These are phyloP conservation scores for Cliona cf. orientalis DNA, from an alignment of 37 sponge, comb jelly and placozoan genomes.

Conservation along the genomic window DNA sequence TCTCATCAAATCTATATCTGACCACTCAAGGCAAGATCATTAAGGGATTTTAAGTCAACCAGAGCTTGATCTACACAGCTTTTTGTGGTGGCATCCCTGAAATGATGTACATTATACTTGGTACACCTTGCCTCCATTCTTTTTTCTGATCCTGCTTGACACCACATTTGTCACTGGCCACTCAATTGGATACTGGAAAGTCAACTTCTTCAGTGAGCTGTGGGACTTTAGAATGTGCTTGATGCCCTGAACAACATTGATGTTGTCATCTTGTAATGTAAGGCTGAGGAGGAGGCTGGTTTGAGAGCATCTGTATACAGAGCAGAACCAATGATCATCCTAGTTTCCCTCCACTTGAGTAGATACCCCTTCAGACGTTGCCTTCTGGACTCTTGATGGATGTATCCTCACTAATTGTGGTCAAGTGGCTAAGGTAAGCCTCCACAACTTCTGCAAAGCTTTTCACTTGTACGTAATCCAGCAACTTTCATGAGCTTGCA, in stretches of 20 bases:
- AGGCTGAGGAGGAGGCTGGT: no score
- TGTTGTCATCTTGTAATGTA: no score
- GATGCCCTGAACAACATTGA: no score
- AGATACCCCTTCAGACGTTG: conserved; percentile 45
- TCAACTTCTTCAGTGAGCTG: neutral
- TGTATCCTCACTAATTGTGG: conserved; percentile 12
- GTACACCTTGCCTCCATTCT: no score
- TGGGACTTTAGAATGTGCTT: neutral
- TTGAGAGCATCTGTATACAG: conserved; percentile 37
- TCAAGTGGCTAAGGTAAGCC: conserved; percentile 40
- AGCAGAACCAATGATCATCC: conserved; percentile 56
- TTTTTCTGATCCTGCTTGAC: no score
- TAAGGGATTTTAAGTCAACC: neutral
- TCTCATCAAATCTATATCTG: conserved; percentile 29
- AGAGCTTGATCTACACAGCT: neutral
- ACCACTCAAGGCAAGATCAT: conserved; percentile 1
- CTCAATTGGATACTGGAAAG: no score
- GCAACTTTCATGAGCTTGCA: conserved; percentile 27
- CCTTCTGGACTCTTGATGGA: conserved; percentile 32
- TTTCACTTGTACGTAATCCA: conserved; percentile 69
- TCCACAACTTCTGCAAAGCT: conserved; percentile 52
- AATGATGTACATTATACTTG: no score
- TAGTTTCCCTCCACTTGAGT: conserved; percentile 42
- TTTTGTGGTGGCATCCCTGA: neutral
- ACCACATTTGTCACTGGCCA: no score